Conservation (phyloP, 1,140 invertebrate genomes). For the Mylabris phalerata region DNA sequence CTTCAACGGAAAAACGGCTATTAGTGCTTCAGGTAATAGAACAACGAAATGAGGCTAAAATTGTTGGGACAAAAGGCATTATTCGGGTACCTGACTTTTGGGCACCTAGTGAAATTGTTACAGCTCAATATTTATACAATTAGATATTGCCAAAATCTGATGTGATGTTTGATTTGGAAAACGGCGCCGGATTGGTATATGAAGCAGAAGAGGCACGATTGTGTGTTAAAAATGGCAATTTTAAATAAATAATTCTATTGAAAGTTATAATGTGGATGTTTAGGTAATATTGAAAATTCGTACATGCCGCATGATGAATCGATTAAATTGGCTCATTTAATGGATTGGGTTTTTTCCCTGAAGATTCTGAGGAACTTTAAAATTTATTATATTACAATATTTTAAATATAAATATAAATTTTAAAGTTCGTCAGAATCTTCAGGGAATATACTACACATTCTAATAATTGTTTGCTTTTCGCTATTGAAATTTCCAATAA, state of each 20-base stretch:
- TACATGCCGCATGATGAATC: constrained; percentile 53
- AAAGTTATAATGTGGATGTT: no score
- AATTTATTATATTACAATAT: no score
- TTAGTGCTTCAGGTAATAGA: constrained; percentile 49
- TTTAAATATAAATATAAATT: no score
- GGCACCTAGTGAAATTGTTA: constrained; percentile 41
- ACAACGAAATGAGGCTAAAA: constrained; percentile 58
- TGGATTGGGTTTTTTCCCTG: constrained; percentile 43
- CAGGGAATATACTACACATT: no score
- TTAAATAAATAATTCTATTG: no score
- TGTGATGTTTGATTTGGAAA: constrained; percentile 52
- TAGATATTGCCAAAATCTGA: constrained; percentile 29
- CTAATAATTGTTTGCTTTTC: no score
- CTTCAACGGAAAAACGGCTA: constrained; percentile 54
- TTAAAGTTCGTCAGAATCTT: no score
- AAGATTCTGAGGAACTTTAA: no score
- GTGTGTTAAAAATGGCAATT: constrained; percentile 48
- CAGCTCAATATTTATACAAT: constrained; percentile 18
- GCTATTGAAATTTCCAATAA: no score
- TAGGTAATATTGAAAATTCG: constrained; percentile 57
- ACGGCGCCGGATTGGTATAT: constrained; percentile 64
- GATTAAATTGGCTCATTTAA: constrained; percentile 53
- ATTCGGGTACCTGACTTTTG: constrained; percentile 55
- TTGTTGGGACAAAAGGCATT: constrained; percentile 62
- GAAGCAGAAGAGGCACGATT: constrained; percentile 65